Conservation (phyloP, 2,797 vertebrate genomes). For the Miichthys miiuy region DNA sequence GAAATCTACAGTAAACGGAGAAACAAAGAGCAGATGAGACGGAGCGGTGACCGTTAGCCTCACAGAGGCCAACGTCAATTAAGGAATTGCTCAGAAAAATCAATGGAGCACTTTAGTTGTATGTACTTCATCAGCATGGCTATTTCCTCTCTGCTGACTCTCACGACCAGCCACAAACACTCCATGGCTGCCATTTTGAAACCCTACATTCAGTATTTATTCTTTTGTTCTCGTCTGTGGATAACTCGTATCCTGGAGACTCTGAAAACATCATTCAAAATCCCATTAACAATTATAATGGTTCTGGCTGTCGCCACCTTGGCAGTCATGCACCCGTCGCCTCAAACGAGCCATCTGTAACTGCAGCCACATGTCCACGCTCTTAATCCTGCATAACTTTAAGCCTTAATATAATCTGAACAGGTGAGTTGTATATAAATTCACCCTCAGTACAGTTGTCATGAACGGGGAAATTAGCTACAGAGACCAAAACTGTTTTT, state of each 20-base stretch:
- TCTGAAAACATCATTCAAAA: not conserved
- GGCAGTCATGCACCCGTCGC: no score
- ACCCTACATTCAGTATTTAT: not conserved
- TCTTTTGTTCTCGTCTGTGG: not conserved
- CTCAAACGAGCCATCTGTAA: no score
- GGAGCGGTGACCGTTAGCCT: conserved; percentile 15
- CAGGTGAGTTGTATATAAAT: no score
- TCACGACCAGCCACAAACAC: not conserved
- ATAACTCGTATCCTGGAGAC: not conserved
- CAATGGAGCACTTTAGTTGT: conserved; percentile 57
- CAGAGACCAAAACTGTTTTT: no score
- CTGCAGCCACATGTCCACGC: no score
- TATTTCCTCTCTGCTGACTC: conserved; percentile 54
- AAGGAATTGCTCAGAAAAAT: conserved; percentile 61
- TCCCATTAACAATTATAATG: no score
- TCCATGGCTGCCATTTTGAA: conserved; percentile 10
- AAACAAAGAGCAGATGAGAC: not conserved
- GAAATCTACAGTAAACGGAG: conserved; percentile 9
- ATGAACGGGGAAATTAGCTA: no score
- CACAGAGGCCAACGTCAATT: conserved; percentile 46
- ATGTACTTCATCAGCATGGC: conserved; percentile 43
- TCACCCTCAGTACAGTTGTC: no score
- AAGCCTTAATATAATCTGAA: no score
- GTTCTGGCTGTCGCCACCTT: no score
- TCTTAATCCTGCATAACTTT: no score